Evolutionary conservation across 2,797 vertebrate species (phyloP).

Genomic region (Sorex maritimensis): DNA sequence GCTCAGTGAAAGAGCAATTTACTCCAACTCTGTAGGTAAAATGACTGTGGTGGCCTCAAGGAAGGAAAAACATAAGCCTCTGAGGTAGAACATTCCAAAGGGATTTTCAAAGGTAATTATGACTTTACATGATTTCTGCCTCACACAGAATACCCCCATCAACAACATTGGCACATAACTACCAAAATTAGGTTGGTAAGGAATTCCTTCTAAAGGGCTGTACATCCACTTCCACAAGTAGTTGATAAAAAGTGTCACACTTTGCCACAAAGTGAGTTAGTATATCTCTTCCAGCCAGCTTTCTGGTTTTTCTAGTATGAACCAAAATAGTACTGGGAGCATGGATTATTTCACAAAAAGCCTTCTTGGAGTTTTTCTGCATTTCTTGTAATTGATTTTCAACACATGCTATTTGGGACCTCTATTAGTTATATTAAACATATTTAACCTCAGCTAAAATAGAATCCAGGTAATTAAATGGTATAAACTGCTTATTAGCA

Average conservation of each 20-base stretch:
- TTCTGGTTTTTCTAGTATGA: conserved; percentile 59
- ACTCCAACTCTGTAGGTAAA: conserved; percentile 15
- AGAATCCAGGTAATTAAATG: conserved; percentile 80
- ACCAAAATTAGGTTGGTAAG: background rate
- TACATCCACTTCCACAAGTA: background rate
- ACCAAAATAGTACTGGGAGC: conserved; percentile 24
- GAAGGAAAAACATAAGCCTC: background rate
- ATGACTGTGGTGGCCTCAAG: background rate
- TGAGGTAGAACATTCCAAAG: background rate
- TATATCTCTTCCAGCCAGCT: conserved; percentile 12
- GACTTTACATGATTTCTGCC: background rate
- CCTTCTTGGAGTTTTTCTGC: conserved; percentile 48
- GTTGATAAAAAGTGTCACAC: background rate
- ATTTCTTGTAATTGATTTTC: conserved; percentile 53
- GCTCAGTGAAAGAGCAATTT: conserved; percentile 1
- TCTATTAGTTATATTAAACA: conserved; percentile 69
- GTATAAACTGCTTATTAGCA: conserved; percentile 74
- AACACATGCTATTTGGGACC: conserved; percentile 68
- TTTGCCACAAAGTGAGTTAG: conserved; percentile 14
- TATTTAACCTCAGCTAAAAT: conserved; percentile 74
- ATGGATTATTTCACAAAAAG: conserved; percentile 25
- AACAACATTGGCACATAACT: background rate
- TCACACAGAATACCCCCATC: background rate
- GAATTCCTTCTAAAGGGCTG: background rate
- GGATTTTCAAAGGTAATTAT: conserved; percentile 7